Evolutionary conservation across 2,797 vertebrate species (phyloP).

Genomic region (Onychomys torridus): DNA sequence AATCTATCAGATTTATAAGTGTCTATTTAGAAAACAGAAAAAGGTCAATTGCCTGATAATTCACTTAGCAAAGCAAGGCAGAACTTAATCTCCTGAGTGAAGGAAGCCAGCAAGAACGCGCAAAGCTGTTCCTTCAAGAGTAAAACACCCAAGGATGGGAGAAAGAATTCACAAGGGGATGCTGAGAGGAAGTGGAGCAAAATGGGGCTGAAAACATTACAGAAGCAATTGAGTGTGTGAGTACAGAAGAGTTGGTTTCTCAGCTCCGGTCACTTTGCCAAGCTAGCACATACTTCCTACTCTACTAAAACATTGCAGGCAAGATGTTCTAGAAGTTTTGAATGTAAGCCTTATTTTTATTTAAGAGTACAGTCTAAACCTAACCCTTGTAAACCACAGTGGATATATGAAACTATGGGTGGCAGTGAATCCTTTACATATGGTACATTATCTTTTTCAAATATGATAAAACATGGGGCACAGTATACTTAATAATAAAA

Average conservation of each 20-base stretch:
- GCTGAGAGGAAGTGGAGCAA: not conserved
- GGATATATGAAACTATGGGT: rapidly evolving
- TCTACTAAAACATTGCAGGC: rapidly evolving
- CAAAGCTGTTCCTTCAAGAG: not conserved
- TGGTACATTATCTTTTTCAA: not conserved
- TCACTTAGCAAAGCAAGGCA: not conserved
- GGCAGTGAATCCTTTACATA: not conserved
- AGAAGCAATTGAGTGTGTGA: not conserved
- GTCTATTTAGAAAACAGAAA: not conserved
- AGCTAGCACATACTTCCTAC: not conserved
- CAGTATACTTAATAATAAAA: not conserved
- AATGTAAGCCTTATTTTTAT: not conserved
- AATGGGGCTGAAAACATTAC: not conserved
- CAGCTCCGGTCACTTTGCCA: not conserved
- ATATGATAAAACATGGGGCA: not conserved
- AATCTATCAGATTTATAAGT: not conserved
- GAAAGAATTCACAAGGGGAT: not conserved
- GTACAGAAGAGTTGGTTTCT: not conserved
- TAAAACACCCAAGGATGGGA: not conserved
- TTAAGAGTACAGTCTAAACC: not conserved
- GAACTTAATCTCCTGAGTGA: constrained; percentile 5
- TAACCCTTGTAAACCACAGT: not conserved
- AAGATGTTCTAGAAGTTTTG: not conserved
- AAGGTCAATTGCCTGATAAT: not conserved
- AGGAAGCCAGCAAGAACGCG: not conserved